Base-by-base conservation (phyloP, 2,888 invertebrate genomes). In the Yponomeuta plumbellus region DNA sequence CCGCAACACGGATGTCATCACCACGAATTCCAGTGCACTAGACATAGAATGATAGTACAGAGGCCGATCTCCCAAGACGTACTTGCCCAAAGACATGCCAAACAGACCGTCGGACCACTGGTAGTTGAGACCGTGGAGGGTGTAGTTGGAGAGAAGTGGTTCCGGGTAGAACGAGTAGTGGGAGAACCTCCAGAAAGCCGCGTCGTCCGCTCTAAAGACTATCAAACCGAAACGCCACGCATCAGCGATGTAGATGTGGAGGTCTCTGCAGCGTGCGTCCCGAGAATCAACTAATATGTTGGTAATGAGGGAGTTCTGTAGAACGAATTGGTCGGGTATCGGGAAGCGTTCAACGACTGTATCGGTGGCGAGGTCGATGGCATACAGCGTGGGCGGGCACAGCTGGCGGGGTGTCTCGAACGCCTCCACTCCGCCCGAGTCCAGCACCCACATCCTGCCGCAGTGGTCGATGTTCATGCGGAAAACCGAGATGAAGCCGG, bases 1-100 rank as follows among this genome's bases (percentile, higher is more conserved):
- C 56, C 94, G 90, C n/a, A 97, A 83, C 0, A 95, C 89, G 0
- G 94, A 93, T 0, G 95, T 94, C 67, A 92, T 92, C 0, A 96
- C 95, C 61, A 93, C 92, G 79, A 96, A 97, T 81, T 97, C 96
- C 58, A 94, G 87, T 71, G 94, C 95, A 77, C 96, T 95, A 0
- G 97, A 95, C 95, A 97, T 95, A 0, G 97, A 94, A 80, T 97
- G 96, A 76, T 96, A 97, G 78, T 94, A 97, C 1, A 97, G 77
- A 0, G 93, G 92, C 61, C 95, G 92, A 71, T 96, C 95, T 17
- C 92, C 85, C 13, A 85, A 80, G 8, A 86, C 79, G 71, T 85
- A 86, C 69, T 93, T 93, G 34, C 95, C 94, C 66, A 96, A 80
- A 0, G 96, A 94, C 83, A 96, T 89, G 0, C 96, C 96, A 73